phyloP scores from a whole-genome alignment of 2,113 vertebrate species.

The Natator depressus region DNA sequence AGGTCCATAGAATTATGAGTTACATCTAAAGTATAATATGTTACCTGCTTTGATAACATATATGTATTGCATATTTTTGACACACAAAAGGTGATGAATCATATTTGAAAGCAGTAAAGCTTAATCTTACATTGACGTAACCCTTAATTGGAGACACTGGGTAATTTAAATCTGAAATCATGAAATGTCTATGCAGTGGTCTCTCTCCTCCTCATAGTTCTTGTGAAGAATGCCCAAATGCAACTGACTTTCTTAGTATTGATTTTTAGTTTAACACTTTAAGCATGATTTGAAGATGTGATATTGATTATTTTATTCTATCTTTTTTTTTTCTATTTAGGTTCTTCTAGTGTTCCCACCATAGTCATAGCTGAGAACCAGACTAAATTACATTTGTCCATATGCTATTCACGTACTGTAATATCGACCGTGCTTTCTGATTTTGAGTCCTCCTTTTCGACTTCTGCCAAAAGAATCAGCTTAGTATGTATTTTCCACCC shows the following conservation, averaged over 20 bases:
- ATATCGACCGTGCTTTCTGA: not conserved
- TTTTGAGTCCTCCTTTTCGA: not conserved
- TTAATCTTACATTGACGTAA: constrained; percentile 1
- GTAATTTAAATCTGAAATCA: constrained; percentile 40
- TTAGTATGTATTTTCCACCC: not conserved
- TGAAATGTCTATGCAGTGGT: not conserved
- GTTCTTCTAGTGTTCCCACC: not conserved
- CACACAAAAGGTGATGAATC: not conserved
- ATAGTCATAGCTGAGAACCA: fast-evolving
- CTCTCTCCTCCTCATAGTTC: not conserved
- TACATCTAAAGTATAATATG: constrained; percentile 16
- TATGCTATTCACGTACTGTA: not conserved
- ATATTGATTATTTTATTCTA: not conserved
- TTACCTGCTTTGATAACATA: constrained; percentile 16
- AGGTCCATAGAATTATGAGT: not conserved
- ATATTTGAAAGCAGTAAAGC: constrained; percentile 27
- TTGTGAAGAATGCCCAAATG: not conserved
- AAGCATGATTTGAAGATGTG: not conserved
- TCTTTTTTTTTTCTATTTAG: not conserved
- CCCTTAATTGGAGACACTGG: not conserved
- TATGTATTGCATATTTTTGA: not conserved
- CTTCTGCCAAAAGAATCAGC: not conserved
- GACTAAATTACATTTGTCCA: not conserved
- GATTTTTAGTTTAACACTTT: constrained; percentile 23
- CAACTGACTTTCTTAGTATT: not conserved